phyloP scores from a whole-genome alignment of 2,888 invertebrate species.

The Petrolisthes manimaculis region DNA sequence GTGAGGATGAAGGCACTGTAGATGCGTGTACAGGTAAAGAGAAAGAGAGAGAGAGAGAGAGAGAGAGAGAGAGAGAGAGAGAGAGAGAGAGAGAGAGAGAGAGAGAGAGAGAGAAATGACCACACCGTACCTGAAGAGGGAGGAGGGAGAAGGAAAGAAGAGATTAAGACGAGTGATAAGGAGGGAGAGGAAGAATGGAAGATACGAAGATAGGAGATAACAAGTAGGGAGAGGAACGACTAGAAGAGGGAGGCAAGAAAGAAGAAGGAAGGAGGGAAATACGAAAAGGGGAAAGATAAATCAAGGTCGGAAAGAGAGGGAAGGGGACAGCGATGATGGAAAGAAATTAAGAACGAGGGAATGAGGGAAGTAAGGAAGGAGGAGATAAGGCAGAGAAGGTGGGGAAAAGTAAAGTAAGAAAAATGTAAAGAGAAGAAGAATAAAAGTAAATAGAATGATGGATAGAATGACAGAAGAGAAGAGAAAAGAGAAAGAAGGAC shows the following conservation, averaged over 20 bases:
- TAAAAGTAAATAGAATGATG: neutral
- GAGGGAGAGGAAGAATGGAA: neutral
- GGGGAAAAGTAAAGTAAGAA: neutral
- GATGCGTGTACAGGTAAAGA: neutral
- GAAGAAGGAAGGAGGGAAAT: neutral
- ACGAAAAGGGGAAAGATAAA: neutral
- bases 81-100: no score
- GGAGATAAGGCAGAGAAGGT: neutral
- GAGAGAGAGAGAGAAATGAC: neutral
- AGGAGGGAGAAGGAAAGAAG: neutral
- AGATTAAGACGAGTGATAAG: neutral
- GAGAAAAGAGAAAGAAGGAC: conserved; percentile 10
- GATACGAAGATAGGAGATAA: neutral
- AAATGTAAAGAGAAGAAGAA: neutral
- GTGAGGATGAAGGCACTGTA: neutral
- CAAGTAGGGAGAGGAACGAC: neutral
- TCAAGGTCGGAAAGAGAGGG: neutral
- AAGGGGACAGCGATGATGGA: neutral
- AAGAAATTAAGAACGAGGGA: neutral
- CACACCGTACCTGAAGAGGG: no score
- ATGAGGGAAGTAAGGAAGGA: neutral
- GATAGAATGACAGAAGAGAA: no score
- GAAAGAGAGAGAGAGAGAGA: conserved; percentile 4
- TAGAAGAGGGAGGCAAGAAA: neutral
- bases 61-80: no score